Percentiles rank a stretch among this genome's conserved stretches.
Conservation (phyloP, 2,888 invertebrate genomes). For the Leptopterna dolabrata region DNA sequence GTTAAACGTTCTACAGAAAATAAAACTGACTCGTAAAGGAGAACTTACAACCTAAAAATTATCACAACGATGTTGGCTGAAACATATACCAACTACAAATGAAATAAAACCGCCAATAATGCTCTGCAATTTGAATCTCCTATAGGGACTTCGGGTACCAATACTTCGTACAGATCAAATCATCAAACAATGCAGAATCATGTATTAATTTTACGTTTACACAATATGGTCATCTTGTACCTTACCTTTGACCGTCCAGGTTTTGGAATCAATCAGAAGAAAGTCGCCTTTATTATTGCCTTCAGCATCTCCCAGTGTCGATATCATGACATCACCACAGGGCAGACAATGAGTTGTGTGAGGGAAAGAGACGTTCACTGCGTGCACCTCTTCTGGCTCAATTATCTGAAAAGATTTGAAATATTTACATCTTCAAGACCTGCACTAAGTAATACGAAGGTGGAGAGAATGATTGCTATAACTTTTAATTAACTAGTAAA, state of each 20-base stretch:
- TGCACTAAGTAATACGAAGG: neutral
- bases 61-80: no score
- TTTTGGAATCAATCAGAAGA: conserved; percentile 84
- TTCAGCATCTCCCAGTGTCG: conserved; percentile 89
- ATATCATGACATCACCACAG: conserved; percentile 93
- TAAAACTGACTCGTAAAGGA: no score
- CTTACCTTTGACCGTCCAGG: conserved; percentile 76
- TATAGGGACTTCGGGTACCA: no score
- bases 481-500: neutral
- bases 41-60: no score
- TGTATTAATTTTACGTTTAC: no score
- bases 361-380: conserved; percentile 83
- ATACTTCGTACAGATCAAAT: no score
- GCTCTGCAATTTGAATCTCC: no score
- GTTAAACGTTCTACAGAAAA: neutral
- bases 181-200: no score
- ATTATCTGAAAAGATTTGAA: conserved; percentile 73
- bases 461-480: neutral
- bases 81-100: no score
- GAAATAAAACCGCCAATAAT: no score
- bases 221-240: no score
- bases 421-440: neutral
- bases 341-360: conserved; percentile 96
- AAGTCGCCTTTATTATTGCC: conserved; percentile 90
- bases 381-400: conserved; percentile 82